Base-by-base conservation (phyloP, 2,113 vertebrate genomes). In the Peromyscus maniculatus region DNA sequence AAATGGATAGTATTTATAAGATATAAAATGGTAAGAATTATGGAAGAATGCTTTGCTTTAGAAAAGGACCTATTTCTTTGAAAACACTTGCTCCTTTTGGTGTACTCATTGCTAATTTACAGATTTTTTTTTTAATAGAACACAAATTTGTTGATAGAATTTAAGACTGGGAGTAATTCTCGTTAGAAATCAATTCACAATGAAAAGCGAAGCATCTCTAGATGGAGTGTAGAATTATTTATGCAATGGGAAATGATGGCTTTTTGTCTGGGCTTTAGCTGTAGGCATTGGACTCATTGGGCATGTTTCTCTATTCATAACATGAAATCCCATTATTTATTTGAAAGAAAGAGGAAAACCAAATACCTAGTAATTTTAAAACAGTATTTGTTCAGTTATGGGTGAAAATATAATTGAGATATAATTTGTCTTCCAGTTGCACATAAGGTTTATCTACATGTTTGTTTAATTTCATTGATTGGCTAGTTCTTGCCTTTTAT, bases 301-400 rank as follows among this genome's bases (percentile, higher is more conserved):
- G 93, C 66, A 33, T 96, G 16, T 22, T 93, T 87, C 33, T 93
- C 0, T 92, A 62, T 57, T 92, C 17, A 71, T 49, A 49, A 88
- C 82, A 72, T 95, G 49, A 95, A 97, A 91, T 21, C 3, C 3
- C 33, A 69, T 74, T 91, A 87, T 57, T 96, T 78, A 46, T 83
- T 92, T 92, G 79, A 97, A 89, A 77, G n/a, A 31, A 94, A 93
- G 67, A 66, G 28, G 71, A 92, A 96, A 93, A 67, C 83, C 86
- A 75, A 83, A 74, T 77, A 94, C 33, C 67, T 21, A 78, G 7
- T 72, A 43, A 80, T 92, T 89, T 97, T 46, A 95, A 95, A 79
- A 46, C 90, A 33, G 22, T n/a, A 19, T 89, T 94, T 94, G 55
- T 91, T 92, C 89, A 97, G 91, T 84, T 84, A 28, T 74, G 74